Percentiles rank a stretch among this genome's conserved stretches.
These are phyloP conservation scores for Zonitis immaculata DNA, from an alignment of 2,888 invertebrate species.

Conservation along the genomic window DNA sequence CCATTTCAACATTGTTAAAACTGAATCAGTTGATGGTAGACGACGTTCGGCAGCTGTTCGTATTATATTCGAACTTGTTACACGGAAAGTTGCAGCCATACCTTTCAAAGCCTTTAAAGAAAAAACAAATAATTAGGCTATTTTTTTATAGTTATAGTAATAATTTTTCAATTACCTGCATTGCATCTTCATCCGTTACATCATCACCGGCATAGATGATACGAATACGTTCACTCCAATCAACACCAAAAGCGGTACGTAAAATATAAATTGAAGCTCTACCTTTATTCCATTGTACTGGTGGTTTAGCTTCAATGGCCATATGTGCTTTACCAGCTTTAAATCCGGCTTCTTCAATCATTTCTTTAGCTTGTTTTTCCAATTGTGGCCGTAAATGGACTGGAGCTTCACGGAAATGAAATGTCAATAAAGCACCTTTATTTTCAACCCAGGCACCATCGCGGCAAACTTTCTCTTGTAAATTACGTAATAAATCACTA, in stretches of 20 bases:
- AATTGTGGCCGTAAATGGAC: conserved; percentile 57
- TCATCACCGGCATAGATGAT: conserved; percentile 89
- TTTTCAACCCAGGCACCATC: conserved; percentile 92
- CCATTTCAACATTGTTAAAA: conserved; percentile 86
- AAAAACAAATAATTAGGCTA: background rate
- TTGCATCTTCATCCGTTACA: conserved; percentile 85
- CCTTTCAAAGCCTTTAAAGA: conserved; percentile 73
- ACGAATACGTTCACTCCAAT: conserved; percentile 86
- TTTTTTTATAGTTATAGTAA: too few species aligned
- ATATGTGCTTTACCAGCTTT: conserved; percentile 75
- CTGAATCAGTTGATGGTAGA: conserved; percentile 83
- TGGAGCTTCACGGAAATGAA: conserved; percentile 84
- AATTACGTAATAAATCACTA: conserved; percentile 66
- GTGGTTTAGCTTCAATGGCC: conserved; percentile 86
- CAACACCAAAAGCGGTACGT: conserved; percentile 83
- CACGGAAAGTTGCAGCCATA: conserved; percentile 89
- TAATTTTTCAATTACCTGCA: conserved; percentile 58
- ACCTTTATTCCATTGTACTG: conserved; percentile 88
- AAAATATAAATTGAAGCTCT: conserved; percentile 87
- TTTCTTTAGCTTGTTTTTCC: conserved; percentile 64
- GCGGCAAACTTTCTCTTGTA: conserved; percentile 79
- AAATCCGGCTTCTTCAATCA: conserved; percentile 75
- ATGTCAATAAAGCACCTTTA: conserved; percentile 80
- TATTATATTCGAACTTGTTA: conserved; percentile 77
- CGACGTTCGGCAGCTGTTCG: conserved; percentile 84